These are phyloP conservation scores for Acromyrmex heyeri DNA, from an alignment of 1,140 invertebrate species.

Conservation along the genomic window DNA sequence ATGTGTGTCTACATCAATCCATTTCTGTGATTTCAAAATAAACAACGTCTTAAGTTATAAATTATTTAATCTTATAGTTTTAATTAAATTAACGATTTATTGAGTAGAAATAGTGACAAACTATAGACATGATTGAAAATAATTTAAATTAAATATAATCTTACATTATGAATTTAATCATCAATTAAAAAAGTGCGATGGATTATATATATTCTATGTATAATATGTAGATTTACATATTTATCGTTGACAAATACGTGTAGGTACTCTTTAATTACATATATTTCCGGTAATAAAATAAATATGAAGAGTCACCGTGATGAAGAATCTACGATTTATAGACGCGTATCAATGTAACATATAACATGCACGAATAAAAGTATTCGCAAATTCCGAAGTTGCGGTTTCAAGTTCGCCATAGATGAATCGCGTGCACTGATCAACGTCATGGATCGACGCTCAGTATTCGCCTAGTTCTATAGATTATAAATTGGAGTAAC, in stretches of 20 bases:
- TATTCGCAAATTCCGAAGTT: constrained; percentile 46
- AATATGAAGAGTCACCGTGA: constrained; percentile 58
- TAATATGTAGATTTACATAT: constrained; percentile 5
- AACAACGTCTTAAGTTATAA: too few species aligned
- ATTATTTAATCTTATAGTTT: too few species aligned
- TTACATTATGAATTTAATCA: neutral
- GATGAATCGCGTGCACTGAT: constrained; percentile 58
- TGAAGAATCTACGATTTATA: constrained; percentile 43
- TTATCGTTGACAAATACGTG: neutral
- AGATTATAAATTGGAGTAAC: constrained; percentile 34
- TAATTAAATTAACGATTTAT: too few species aligned
- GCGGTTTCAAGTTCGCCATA: constrained; percentile 20
- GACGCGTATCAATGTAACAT: neutral
- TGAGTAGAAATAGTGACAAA: too few species aligned
- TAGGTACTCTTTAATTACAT: neutral
- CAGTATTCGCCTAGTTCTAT: constrained; percentile 11
- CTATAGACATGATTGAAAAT: too few species aligned
- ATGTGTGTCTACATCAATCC: too few species aligned
- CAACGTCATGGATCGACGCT: constrained; percentile 54
- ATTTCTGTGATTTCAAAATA: too few species aligned
- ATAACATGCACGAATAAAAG: constrained; percentile 45
- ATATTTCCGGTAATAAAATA: constrained; percentile 60
- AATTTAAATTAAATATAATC: too few species aligned
- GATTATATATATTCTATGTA: neutral
- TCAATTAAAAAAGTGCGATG: neutral